phyloP scores from a whole-genome alignment of 2,888 invertebrate genomes.

The Eupeodes luniger region DNA sequence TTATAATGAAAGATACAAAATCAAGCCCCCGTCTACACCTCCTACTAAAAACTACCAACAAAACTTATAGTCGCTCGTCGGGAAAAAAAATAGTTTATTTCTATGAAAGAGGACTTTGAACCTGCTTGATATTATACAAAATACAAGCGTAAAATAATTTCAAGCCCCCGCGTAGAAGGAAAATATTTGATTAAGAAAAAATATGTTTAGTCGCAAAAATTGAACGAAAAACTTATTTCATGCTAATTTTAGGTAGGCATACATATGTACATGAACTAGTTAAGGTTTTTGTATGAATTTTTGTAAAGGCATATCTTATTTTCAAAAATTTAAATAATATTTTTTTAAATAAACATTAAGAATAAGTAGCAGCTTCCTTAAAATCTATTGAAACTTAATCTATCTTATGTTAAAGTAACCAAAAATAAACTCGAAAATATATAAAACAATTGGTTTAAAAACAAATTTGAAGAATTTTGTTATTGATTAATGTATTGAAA shows the following conservation, averaged over 20 bases:
- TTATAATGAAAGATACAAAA: conserved; percentile 60
- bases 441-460: too few species aligned
- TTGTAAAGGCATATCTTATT: too few species aligned
- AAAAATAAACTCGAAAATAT: too few species aligned
- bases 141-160: conserved; percentile 15
- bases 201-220: conserved; percentile 8
- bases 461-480: too few species aligned
- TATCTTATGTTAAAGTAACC: too few species aligned
- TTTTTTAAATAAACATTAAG: too few species aligned
- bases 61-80: conserved; percentile 1
- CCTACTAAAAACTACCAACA: conserved; percentile 27
- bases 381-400: too few species aligned
- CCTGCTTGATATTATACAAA: conserved; percentile 48
- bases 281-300: not conserved
- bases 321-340: too few species aligned
- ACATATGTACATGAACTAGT: not conserved
- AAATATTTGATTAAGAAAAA: conserved; percentile 22
- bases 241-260: not conserved
- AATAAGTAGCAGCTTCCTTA: too few species aligned
- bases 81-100: conserved; percentile 26
- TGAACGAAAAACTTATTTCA: not conserved
- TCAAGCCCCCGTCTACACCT: conserved; percentile 55
- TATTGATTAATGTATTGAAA: too few species aligned
- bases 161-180: conserved; percentile 25
- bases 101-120: conserved; percentile 66